These are phyloP conservation scores for Antennarius maculatus DNA, from an alignment of 2,797 vertebrate species.

Conservation along the genomic window DNA sequence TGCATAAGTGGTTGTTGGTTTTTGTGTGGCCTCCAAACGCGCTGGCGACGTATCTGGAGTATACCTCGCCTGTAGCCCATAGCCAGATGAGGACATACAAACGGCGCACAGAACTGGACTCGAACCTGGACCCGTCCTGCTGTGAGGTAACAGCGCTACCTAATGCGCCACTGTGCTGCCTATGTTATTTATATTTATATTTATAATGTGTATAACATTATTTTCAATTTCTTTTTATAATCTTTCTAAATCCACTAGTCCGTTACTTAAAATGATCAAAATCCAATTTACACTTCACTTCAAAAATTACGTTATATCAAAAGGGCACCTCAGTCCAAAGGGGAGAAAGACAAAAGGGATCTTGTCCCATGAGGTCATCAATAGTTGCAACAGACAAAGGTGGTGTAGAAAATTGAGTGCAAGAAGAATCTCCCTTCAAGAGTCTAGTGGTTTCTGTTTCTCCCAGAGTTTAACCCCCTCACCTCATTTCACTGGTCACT, in stretches of 20 bases:
- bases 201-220: background rate
- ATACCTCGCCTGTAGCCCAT: too few relatives aligned
- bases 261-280: too few relatives aligned
- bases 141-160: too few relatives aligned
- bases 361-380: slow-evolving; percentile 66
- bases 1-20: too few relatives aligned
- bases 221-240: slow-evolving; percentile 9
- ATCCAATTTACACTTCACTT: too few relatives aligned
- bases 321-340: slow-evolving; percentile 31
- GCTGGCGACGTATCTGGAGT: too few relatives aligned
- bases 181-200: background rate
- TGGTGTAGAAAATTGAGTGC: slow-evolving; percentile 59
- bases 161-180: too few relatives aligned
- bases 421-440: slow-evolving; percentile 73
- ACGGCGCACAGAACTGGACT: too few relatives aligned
- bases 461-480: slow-evolving; percentile 79
- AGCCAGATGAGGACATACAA: too few relatives aligned
- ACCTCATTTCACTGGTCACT: slow-evolving; percentile 68
- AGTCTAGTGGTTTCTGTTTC: slow-evolving; percentile 68
- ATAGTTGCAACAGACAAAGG: slow-evolving; percentile 55
- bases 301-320: slow-evolving; percentile 20
- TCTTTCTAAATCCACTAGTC: background rate
- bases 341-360: slow-evolving; percentile 49
- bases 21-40: too few relatives aligned
- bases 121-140: too few relatives aligned